phyloP scores from a whole-genome alignment of 2,797 vertebrate genomes.

The Phyllotis vaccarum region DNA sequence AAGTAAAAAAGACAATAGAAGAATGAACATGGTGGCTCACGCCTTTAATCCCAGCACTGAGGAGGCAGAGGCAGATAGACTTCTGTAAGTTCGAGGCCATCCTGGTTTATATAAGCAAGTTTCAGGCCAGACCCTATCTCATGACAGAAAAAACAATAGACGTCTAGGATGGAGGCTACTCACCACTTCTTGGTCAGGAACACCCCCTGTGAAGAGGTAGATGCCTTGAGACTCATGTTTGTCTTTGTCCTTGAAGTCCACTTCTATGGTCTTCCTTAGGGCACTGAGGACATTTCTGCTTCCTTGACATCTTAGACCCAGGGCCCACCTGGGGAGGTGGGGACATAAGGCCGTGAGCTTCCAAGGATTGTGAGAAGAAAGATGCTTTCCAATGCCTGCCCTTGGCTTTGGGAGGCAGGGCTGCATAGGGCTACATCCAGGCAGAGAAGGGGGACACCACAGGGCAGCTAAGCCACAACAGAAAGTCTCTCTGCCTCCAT shows the following conservation, averaged over 20 bases:
- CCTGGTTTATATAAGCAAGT: background rate
- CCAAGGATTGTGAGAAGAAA: background rate
- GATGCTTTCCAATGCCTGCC: background rate
- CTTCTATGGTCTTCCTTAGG: constrained; percentile 87
- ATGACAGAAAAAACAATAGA: background rate
- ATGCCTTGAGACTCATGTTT: constrained; percentile 87
- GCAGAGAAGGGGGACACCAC: background rate
- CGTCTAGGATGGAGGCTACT: constrained; percentile 17
- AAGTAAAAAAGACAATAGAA: background rate
- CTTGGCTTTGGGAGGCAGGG: background rate
- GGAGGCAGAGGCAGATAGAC: background rate
- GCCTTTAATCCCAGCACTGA: background rate
- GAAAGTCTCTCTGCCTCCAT: fast-evolving
- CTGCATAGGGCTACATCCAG: background rate
- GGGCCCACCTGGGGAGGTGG: constrained; percentile 88
- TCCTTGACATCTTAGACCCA: constrained; percentile 87
- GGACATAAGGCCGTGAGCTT: background rate
- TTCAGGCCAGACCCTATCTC: background rate
- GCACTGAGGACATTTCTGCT: constrained; percentile 89
- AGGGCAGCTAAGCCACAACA: background rate
- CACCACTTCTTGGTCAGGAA: constrained; percentile 91
- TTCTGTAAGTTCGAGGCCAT: background rate
- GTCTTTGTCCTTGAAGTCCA: constrained; percentile 87
- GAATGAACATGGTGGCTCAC: background rate
- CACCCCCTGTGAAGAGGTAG: constrained; percentile 91